phyloP scores from a whole-genome alignment of 2,888 invertebrate species.

The Sceliomorpha sp. region DNA sequence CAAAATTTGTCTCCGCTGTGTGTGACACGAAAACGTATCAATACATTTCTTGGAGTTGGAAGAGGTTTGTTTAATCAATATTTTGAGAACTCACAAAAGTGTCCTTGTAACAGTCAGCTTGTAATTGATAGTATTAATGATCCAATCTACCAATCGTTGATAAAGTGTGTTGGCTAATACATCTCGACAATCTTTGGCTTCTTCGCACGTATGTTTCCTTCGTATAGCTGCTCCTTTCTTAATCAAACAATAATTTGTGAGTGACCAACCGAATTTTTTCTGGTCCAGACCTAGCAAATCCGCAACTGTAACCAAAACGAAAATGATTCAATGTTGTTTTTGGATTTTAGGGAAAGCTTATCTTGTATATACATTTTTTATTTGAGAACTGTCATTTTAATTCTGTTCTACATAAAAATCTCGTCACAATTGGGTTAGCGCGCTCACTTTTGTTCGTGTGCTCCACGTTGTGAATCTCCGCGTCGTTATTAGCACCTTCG shows the following conservation, averaged over 20 bases:
- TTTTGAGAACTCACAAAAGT: conserved; percentile 94
- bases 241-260: conserved; percentile 92
- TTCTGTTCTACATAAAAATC: too few relatives aligned
- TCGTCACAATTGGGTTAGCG: too few relatives aligned
- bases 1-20: conserved; percentile 90
- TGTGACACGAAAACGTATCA: conserved; percentile 56
- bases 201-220: conserved; percentile 87
- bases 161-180: conserved; percentile 92
- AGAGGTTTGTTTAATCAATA: conserved; percentile 22
- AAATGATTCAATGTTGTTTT: too few relatives aligned
- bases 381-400: too few relatives aligned
- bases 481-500: conserved; percentile 84
- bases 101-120: conserved; percentile 90
- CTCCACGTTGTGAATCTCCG: conserved; percentile 88
- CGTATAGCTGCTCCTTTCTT: conserved; percentile 87
- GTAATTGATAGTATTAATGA: conserved; percentile 91
- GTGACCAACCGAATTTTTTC: conserved; percentile 91
- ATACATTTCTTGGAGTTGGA: conserved; percentile 8
- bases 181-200: conserved; percentile 91
- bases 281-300: conserved; percentile 88
- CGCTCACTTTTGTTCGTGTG: conserved; percentile 83
- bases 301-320: conserved; percentile 83
- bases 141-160: conserved; percentile 92
- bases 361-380: too few relatives aligned
- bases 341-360: too few relatives aligned